Conservation (phyloP, 2,797 vertebrate genomes). For the Benthosema pterotum region DNA sequence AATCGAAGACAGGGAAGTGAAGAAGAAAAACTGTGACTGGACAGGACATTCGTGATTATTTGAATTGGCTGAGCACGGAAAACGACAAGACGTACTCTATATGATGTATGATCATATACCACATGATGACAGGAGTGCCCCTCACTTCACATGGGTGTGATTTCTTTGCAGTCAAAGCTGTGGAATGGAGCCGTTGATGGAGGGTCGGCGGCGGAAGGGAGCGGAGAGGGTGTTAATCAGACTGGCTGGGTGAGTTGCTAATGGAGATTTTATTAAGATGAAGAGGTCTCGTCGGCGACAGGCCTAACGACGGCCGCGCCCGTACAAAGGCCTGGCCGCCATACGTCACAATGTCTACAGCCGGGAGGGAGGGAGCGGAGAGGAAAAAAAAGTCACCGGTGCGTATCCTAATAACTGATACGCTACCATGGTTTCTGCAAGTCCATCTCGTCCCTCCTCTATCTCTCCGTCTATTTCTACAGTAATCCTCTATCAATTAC, state of each 20-base stretch:
- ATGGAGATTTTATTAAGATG: not conserved
- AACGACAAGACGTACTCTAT: too few species aligned
- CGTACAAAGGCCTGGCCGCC: not conserved
- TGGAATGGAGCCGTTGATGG: not conserved
- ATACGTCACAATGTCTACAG: not conserved
- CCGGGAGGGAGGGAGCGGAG: too few species aligned
- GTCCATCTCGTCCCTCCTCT: not conserved
- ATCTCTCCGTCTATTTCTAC: not conserved
- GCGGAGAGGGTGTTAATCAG: not conserved
- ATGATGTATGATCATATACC: too few species aligned
- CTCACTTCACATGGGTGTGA: too few species aligned
- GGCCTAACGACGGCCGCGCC: not conserved
- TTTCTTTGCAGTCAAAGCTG: too few species aligned
- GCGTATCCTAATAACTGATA: not conserved
- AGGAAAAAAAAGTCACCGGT: not conserved
- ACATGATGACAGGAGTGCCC: too few species aligned
- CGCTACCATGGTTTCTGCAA: too few species aligned
- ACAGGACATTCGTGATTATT: too few species aligned
- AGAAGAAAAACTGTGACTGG: too few species aligned
- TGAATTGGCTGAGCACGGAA: too few species aligned
- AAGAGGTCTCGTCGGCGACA: constrained; percentile 6
- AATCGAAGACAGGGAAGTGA: too few species aligned
- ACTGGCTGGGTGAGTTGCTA: not conserved
- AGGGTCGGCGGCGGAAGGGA: not conserved
- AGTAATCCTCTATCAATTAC: too few species aligned